phyloP scores from a whole-genome alignment of 2,888 invertebrate genomes.

The Sesia bembeciformis region DNA sequence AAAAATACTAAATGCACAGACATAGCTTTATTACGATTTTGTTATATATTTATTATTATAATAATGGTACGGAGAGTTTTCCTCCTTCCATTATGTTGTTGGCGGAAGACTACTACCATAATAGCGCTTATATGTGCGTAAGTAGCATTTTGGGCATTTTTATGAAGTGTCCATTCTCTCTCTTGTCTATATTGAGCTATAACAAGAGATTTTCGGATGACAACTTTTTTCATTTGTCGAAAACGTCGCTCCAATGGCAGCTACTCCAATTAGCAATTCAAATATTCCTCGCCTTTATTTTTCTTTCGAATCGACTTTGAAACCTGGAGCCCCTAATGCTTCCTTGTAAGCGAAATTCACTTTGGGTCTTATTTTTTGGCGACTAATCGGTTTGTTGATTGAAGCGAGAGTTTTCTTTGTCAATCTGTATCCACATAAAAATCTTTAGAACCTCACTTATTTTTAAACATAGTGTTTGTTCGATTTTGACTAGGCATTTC shows the following conservation, averaged over 20 bases:
- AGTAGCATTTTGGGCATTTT: too few relatives aligned
- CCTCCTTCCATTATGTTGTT: too few relatives aligned
- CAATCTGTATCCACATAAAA: background rate
- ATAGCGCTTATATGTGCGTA: too few relatives aligned
- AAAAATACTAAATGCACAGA: too few relatives aligned
- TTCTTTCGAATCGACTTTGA: conserved; percentile 10
- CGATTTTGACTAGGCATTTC: too few relatives aligned
- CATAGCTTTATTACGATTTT: too few relatives aligned
- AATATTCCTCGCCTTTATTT: conserved; percentile 23
- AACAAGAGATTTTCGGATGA: background rate
- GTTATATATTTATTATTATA: too few relatives aligned
- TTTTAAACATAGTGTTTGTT: too few relatives aligned
- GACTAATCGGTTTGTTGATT: background rate
- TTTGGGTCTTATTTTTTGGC: background rate
- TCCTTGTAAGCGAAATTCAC: background rate
- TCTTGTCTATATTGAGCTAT: too few relatives aligned
- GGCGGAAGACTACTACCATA: too few relatives aligned
- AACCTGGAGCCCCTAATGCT: conserved; percentile 2
- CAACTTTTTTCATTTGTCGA: conserved; percentile 9
- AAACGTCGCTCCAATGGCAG: conserved; percentile 10
- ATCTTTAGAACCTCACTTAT: background rate
- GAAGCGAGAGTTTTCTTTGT: background rate
- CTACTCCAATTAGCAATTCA: conserved; percentile 41
- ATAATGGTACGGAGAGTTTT: too few relatives aligned
- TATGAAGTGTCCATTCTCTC: too few relatives aligned